phyloP scores from a whole-genome alignment of 2,113 vertebrate genomes.

The Dromas ardeola region DNA sequence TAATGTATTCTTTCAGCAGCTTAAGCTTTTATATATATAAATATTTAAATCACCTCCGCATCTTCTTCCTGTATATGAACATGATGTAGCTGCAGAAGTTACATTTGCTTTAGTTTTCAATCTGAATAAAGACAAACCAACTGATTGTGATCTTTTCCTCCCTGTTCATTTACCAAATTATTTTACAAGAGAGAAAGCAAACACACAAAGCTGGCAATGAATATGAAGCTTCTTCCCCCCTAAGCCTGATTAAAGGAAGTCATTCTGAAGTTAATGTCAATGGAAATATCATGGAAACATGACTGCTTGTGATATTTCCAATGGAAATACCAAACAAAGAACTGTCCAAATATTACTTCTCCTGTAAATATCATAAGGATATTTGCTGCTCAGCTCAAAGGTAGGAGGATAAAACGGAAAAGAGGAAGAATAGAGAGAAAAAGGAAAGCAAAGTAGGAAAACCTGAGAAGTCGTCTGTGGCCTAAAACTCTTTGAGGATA shows the following conservation, averaged over 20 bases:
- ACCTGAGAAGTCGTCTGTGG: neutral
- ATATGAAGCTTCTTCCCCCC: neutral
- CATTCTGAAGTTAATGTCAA: constrained; percentile 50
- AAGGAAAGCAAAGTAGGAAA: neutral
- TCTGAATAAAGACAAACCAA: constrained; percentile 39
- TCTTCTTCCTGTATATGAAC: neutral
- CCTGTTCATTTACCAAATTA: neutral
- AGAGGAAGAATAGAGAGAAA: neutral
- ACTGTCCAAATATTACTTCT: constrained; percentile 35
- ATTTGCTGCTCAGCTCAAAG: constrained; percentile 42
- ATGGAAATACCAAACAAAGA: constrained; percentile 64
- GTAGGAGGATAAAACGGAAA: constrained; percentile 11
- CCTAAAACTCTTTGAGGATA: neutral
- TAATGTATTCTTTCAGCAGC: neutral
- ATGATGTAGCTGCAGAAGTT: neutral
- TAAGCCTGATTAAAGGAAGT: constrained; percentile 49
- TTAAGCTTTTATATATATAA: neutral
- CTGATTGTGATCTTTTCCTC: constrained; percentile 1
- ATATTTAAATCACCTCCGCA: neutral
- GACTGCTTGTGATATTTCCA: constrained; percentile 62
- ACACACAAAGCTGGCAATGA: constrained; percentile 9
- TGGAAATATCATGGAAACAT: constrained; percentile 64
- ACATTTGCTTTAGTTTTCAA: neutral
- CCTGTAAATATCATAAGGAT: constrained; percentile 65
- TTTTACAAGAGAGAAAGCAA: constrained; percentile 2